Conservation (phyloP, 2,888 invertebrate genomes). For the Nysson spinosus region DNA sequence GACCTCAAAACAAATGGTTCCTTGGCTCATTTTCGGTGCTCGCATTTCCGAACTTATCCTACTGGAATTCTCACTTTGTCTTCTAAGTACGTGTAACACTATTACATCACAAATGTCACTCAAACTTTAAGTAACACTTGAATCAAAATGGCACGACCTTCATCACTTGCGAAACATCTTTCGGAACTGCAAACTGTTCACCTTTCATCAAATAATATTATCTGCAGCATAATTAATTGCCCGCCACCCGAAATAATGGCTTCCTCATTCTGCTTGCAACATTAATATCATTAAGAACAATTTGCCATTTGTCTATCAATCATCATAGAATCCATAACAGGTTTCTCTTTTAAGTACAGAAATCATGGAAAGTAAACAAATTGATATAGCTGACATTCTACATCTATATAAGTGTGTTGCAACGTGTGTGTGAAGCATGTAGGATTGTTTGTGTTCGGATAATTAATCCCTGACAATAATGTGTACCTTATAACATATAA, state of each 20-base stretch:
- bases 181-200: too few relatives aligned
- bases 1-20: constrained; percentile 49
- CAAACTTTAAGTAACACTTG: constrained; percentile 30
- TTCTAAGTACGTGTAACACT: constrained; percentile 23
- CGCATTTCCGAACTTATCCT: constrained; percentile 27
- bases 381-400: not conserved
- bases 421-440: constrained; percentile 15
- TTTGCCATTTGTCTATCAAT: too few relatives aligned
- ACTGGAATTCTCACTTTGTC: constrained; percentile 25
- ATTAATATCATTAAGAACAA: too few relatives aligned
- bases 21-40: constrained; percentile 5
- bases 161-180: constrained; percentile 18
- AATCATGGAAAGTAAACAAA: not conserved
- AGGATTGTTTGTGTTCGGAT: constrained; percentile 26
- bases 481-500: not conserved
- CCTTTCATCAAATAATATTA: too few relatives aligned
- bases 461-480: constrained; percentile 30
- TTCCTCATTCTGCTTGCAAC: too few relatives aligned
- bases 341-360: too few relatives aligned
- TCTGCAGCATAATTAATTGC: too few relatives aligned
- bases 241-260: too few relatives aligned
- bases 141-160: constrained; percentile 30
- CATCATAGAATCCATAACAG: too few relatives aligned
- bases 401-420: not conserved
- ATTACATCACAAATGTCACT: constrained; percentile 5